Percentiles rank a stretch among this genome's conserved stretches.
Evolutionary conservation across 2,888 invertebrate genomes (phyloP).

Genomic region (Nudaria mundana): DNA sequence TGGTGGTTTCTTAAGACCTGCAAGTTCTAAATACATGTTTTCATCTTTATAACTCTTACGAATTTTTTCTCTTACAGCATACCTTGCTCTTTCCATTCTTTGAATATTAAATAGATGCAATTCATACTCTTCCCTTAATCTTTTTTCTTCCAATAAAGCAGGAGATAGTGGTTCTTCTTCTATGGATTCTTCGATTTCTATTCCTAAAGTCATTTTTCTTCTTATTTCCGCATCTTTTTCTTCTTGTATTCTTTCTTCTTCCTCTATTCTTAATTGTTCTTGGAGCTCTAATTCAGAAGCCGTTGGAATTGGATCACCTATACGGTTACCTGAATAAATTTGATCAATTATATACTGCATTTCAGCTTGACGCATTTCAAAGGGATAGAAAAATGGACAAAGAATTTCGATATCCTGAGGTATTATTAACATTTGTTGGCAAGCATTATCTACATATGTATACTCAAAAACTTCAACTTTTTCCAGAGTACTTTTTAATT

Average conservation of each 20-base stretch:
- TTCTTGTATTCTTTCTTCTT: conserved; percentile 45
- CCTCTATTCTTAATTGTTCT: conserved; percentile 52
- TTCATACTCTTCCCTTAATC: conserved; percentile 49
- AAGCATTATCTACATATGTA: conserved; percentile 87
- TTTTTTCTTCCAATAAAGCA: conserved; percentile 47
- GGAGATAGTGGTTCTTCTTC: conserved; percentile 47
- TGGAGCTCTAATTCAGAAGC: conserved; percentile 52
- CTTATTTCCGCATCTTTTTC: conserved; percentile 54
- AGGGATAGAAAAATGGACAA: conserved; percentile 83
- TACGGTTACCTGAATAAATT: conserved; percentile 63
- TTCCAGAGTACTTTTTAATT: conserved; percentile 80
- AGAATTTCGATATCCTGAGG: conserved; percentile 84
- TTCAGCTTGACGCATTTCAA: conserved; percentile 73
- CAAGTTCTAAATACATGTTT: conserved; percentile 59
- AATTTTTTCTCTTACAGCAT: conserved; percentile 33
- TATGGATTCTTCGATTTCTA: conserved; percentile 47
- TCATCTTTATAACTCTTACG: conserved; percentile 54
- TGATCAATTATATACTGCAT: conserved; percentile 71
- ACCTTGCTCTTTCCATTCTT: conserved; percentile 65
- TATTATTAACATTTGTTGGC: conserved; percentile 85
- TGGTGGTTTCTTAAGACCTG: conserved; percentile 59
- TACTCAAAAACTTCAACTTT: conserved; percentile 81
- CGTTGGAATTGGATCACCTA: conserved; percentile 62
- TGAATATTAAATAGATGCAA: conserved; percentile 55
- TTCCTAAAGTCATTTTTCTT: conserved; percentile 51